phyloP scores from a whole-genome alignment of 2,888 invertebrate genomes.

The Thymelicus acteon region DNA sequence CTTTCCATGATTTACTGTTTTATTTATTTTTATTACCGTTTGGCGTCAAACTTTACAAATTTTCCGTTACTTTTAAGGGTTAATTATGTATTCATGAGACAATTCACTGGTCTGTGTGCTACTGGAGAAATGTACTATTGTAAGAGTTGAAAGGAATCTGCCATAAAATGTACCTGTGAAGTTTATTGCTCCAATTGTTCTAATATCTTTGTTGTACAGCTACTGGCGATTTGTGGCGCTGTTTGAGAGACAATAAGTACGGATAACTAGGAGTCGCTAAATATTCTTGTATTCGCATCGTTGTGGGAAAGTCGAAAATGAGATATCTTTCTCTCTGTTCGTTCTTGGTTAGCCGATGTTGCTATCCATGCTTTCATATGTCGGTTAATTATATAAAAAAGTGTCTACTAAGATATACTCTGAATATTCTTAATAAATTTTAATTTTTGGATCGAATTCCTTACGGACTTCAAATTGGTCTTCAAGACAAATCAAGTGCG shows the following conservation, averaged over 20 bases:
- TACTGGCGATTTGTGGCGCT: conserved; percentile 38
- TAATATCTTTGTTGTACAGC: conserved; percentile 35
- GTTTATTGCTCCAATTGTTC: conserved; percentile 35
- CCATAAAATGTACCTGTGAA: conserved; percentile 16
- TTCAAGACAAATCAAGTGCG: too few species aligned
- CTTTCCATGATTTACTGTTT: conserved; percentile 58
- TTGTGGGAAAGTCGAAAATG: conserved; percentile 8
- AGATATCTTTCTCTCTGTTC: too few species aligned
- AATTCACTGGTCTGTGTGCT: conserved; percentile 51
- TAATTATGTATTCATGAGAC: conserved; percentile 62
- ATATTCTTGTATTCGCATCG: conserved; percentile 27
- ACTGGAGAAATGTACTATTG: conserved; percentile 46
- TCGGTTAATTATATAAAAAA: too few species aligned
- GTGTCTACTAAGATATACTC: too few species aligned
- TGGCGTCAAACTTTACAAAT: conserved; percentile 40
- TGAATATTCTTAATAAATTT: too few species aligned
- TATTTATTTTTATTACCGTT: conserved; percentile 48
- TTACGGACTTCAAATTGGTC: too few species aligned
- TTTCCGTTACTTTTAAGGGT: conserved; percentile 44
- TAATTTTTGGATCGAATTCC: too few species aligned
- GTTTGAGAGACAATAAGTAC: conserved; percentile 34
- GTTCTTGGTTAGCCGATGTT: too few species aligned
- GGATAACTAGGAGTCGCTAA: not conserved
- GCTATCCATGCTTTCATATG: too few species aligned
- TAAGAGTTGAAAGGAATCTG: conserved; percentile 1